These are phyloP conservation scores for Lysandra bellargus DNA, from an alignment of 2,888 invertebrate genomes.

Conservation along the genomic window DNA sequence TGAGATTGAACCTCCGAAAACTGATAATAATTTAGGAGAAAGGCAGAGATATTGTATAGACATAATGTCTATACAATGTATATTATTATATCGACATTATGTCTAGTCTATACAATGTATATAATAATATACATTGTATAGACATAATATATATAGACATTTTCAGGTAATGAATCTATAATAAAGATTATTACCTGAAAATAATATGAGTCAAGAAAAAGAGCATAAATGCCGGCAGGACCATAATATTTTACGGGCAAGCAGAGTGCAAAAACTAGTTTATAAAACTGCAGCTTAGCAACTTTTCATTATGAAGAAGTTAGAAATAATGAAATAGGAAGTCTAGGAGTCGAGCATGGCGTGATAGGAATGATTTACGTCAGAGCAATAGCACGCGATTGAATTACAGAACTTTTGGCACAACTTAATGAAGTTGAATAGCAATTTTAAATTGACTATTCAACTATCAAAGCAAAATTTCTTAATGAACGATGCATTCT, in stretches of 20 bases:
- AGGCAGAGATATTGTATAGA: no score
- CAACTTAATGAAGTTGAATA: slow-evolving; percentile 42
- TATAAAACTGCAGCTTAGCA: not conserved
- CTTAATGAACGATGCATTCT: slow-evolving; percentile 5
- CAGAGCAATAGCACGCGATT: slow-evolving; percentile 44
- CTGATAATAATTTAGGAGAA: no score
- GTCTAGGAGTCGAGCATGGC: slow-evolving; percentile 41
- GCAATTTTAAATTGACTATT: slow-evolving; percentile 39
- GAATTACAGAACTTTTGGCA: slow-evolving; percentile 45
- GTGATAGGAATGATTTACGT: slow-evolving; percentile 43
- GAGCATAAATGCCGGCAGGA: not conserved
- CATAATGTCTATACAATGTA: no score
- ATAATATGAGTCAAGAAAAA: no score
- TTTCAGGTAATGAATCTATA: no score
- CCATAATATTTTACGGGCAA: not conserved
- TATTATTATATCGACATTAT: no score
- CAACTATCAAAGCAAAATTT: slow-evolving; percentile 31
- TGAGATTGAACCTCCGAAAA: no score
- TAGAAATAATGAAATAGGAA: slow-evolving; percentile 33
- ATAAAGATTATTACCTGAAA: no score
- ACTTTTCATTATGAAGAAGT: slow-evolving; percentile 24
- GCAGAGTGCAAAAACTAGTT: not conserved
- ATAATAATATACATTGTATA: no score
- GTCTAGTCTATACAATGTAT: no score
- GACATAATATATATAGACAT: no score